Base-by-base conservation (phyloP, 2,888 invertebrate species). In the Siphlonurus alternatus region DNA sequence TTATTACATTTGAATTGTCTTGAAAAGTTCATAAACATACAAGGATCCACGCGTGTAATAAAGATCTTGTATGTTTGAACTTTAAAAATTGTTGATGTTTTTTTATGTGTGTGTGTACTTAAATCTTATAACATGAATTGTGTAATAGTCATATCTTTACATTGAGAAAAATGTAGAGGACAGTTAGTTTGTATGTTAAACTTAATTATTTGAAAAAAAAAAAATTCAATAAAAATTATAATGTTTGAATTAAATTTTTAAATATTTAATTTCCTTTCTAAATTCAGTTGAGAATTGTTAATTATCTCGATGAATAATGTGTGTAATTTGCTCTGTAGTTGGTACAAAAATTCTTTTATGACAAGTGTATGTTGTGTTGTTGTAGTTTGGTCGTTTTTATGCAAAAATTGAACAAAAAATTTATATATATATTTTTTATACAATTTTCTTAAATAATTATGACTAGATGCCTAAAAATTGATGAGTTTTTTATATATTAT, bases 31-130 rank as follows among this genome's bases (percentile, higher is more conserved):
- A 10, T 5, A 38, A 38, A 38, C 38, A 38, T 38, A 38, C 38
- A 38, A 38, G 38, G 5, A 38, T 38, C 38, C 38, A 38, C 38
- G 38, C 38, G 38, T 38, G 38, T 38, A 38, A 5, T 38, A 56
- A 10, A 56, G 56, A 56, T 22, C 56, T n/a, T 56, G 56, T 56
- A 56, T 56, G n/a, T 22, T 56, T 56, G 19, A 56, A 56, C 56
- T 56, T 56, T 56, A 38, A 38, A 38, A 10, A 10, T 15, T 10
- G 38, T 38, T 38, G 38, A 10, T 38, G 15, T 15, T 38, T 38
- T 38, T 38, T 38, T 38, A 10, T 38, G 5, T 38, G 7, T 38
- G 38, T 38, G 5, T 38, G 15, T 38, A 38, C 38, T 38, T 38
- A 10, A 38, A 38, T 38, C 5, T 38, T 38, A 38, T 38, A n/a